Evolutionary conservation across 1,140 invertebrate genomes (phyloP), one percentile per base, ranked within the genome.

Genomic region (Diorhabda sublineata): DNA sequence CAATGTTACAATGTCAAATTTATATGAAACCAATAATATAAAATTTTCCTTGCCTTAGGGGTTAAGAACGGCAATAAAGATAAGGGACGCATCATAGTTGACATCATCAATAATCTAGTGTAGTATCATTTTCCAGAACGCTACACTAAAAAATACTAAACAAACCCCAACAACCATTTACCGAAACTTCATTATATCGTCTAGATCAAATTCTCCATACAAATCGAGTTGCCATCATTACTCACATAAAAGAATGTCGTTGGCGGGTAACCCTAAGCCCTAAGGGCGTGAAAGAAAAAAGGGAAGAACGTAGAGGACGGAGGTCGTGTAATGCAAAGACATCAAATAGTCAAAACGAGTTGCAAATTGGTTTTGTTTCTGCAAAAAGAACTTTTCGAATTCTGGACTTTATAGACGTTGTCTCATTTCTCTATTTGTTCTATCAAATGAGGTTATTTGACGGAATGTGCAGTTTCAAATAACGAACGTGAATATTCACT

Each of bases 321-420:
- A n/a, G 47, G 47, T 52, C 47, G 47, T 52, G 47, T 52, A 52
- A 52, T 52, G 47, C 47, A 52, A 52, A 52, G 47, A 52, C 47
- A 52, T 52, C 47, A 52, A 52, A 52, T 52, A 52, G 47, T 52
- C 47, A 52, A 52, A 52, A 52, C 47, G 47, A 52, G 47, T 52
- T 52, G 47, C 47, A 52, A 52, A 52, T 52, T 52, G 47, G 47
- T 52, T 52, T 52, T 52, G 47, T 52, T 52, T 52, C 47, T n/a
- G 6, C n/a, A 8, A 52, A 52, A 52, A 52, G 47, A 52, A 52
- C 47, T 52, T 52, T 52, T 52, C 47, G 6, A 52, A n/a, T 52
- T n/a, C 47, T 52, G 47, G 47, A 52, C 47, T 52, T 52, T n/a
- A n/a, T 52, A 52, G n/a, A 8, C 47, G 47, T 52, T n/a, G 6